phyloP scores from a whole-genome alignment of 92 coral and sea anemone species.

The Montipora capitata region DNA sequence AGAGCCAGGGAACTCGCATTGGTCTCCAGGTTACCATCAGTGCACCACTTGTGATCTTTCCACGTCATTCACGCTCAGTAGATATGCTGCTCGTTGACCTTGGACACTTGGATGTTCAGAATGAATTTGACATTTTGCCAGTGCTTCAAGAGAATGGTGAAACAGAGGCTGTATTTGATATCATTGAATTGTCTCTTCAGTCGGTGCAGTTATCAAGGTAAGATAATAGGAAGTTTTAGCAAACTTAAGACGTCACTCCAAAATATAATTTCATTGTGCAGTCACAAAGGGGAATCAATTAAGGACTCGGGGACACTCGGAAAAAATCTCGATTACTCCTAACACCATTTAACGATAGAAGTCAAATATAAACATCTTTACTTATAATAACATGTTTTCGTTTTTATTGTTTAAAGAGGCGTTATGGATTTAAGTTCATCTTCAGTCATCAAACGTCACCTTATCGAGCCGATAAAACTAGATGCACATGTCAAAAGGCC shows the following conservation, averaged over 20 bases:
- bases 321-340: too few relatives aligned
- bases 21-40: constrained; percentile 80
- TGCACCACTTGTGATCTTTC: constrained; percentile 94
- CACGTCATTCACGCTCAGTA: constrained; percentile 90
- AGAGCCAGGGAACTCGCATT: constrained; percentile 91
- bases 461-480: constrained; percentile 93
- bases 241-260: too few relatives aligned
- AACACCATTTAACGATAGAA: not conserved
- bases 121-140: constrained; percentile 78
- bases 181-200: constrained; percentile 89
- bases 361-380: not conserved
- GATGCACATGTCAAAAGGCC: constrained; percentile 90
- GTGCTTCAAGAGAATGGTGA: constrained; percentile 23
- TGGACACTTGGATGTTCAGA: constrained; percentile 93
- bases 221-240: not conserved
- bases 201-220: constrained; percentile 97
- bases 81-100: constrained; percentile 96
- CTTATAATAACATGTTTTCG: not conserved
- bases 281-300: too few relatives aligned
- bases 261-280: too few relatives aligned
- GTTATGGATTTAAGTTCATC: constrained; percentile 88
- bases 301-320: too few relatives aligned
- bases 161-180: constrained; percentile 82
- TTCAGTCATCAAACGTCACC: constrained; percentile 84
- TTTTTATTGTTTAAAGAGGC: constrained; percentile 69